Percentiles rank a stretch among this genome's conserved stretches.
Conservation (phyloP, 2,888 invertebrate genomes). For the Petrophora chlorosata region DNA sequence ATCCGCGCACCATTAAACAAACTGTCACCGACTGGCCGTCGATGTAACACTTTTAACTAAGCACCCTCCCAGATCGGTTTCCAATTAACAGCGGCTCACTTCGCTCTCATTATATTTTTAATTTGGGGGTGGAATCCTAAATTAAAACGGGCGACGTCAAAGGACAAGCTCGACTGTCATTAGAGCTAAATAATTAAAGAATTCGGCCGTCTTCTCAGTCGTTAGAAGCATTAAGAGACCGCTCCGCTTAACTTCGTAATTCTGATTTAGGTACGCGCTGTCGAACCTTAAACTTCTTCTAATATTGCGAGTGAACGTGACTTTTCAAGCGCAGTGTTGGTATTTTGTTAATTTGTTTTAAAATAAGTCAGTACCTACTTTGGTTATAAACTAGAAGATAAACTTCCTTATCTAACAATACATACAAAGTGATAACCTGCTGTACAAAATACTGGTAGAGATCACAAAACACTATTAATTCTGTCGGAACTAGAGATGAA, state of each 20-base stretch:
- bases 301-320: slow-evolving; percentile 42
- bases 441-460: no score
- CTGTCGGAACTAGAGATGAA: no score
- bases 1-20: slow-evolving; percentile 37
- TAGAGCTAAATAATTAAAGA: slow-evolving; percentile 84
- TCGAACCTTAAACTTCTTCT: slow-evolving; percentile 49
- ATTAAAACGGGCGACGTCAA: slow-evolving; percentile 81
- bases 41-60: slow-evolving; percentile 57
- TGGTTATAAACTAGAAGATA: not conserved
- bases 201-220: slow-evolving; percentile 77
- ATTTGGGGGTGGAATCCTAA: slow-evolving; percentile 81
- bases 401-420: no score
- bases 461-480: no score
- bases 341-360: slow-evolving; percentile 11
- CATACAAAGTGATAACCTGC: no score
- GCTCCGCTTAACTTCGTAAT: slow-evolving; percentile 64
- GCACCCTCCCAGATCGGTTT: slow-evolving; percentile 76
- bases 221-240: slow-evolving; percentile 77
- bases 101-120: slow-evolving; percentile 83
- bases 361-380: not conserved
- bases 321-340: slow-evolving; percentile 28
- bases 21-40: slow-evolving; percentile 41
- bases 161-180: slow-evolving; percentile 78
- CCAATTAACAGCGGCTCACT: slow-evolving; percentile 80
- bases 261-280: slow-evolving; percentile 64